Base-by-base conservation (phyloP, 2,888 invertebrate genomes). In the Eueremaeus valkanovi region DNA sequence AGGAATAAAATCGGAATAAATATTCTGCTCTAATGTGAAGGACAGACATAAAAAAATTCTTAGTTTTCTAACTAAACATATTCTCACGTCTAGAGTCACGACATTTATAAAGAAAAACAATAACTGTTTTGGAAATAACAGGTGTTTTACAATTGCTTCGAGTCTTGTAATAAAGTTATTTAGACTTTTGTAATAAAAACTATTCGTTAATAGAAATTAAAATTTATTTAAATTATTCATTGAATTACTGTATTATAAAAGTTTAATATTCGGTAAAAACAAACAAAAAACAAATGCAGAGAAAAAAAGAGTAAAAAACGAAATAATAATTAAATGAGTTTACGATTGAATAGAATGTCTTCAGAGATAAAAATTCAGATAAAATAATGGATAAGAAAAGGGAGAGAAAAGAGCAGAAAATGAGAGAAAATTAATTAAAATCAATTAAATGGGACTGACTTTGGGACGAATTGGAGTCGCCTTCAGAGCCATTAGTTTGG, bases 91-190 rank as follows among this genome's bases (percentile, higher is more conserved):
- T 11, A n/a, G 18, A 51, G 51, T 51, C 51, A 51, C 51, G 51
- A 51, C 21, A n/a, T 51, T 51, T 51, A n/a, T 11, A 51, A 36
- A 11, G 6, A 36, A 51, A 18, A 42, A 42, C 42, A 42, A 42
- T 42, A 42, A 42, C 42, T 42, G 11, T 42, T 51, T 11, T 36
- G 6, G 36, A 51, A 51, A 21, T 18, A 51, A 51, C 51, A 51
- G 51, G 51, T 51, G 51, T 51, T 51, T 51, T 51, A 51, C 18
- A 21, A 51, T 51, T 51, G 51, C 21, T 6, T 51, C 21, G 18
- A n/a, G 18, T 51, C 21, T 21, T 51, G 51, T 21, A 51, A 51
- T 51, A 51, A 51, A 51, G 51, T 51, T 51, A 51, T 51, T 51
- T 9, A 51, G 11, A 51, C n/a, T 51, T 18, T 51, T 51, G 51